phyloP scores from a whole-genome alignment of 2,888 invertebrate genomes.

The Chironomus riparius region DNA sequence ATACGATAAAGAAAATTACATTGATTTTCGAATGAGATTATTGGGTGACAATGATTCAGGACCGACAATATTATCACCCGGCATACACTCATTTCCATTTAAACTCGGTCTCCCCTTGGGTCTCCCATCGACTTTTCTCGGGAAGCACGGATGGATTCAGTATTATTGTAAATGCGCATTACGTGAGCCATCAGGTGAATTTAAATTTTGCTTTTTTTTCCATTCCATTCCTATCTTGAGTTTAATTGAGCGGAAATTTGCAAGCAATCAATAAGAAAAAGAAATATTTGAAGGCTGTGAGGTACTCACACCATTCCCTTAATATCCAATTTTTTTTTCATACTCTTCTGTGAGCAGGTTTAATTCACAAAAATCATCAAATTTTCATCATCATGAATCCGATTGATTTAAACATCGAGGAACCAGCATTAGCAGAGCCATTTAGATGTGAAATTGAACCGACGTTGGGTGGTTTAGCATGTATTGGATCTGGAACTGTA shows the following conservation, averaged over 20 bases:
- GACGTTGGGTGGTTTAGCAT: conserved; percentile 72
- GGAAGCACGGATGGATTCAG: conserved; percentile 92
- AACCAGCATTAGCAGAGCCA: conserved; percentile 78
- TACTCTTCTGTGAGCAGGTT: conserved; percentile 43
- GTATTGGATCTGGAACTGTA: conserved; percentile 80
- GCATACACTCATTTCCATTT: conserved; percentile 91
- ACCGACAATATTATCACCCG: conserved; percentile 75
- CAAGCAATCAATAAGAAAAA: no score
- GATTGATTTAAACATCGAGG: conserved; percentile 84
- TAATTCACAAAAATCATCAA: conserved; percentile 91
- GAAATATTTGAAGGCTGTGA: no score
- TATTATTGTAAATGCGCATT: conserved; percentile 87
- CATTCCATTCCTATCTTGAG: background rate
- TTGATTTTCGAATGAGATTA: conserved; percentile 87
- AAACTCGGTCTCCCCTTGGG: conserved; percentile 84
- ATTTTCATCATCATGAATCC: conserved; percentile 97
- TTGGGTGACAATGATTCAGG: conserved; percentile 77
- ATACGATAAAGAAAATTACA: conserved; percentile 88
- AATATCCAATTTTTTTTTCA: background rate
- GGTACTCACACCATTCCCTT: no score
- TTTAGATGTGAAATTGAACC: conserved; percentile 88
- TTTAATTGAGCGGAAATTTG: background rate
- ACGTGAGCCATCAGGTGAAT: conserved; percentile 54
- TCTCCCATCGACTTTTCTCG: conserved; percentile 84
- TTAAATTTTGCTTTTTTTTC: background rate